Evolutionary conservation across 1,140 invertebrate species (phyloP).

Genomic region (Nasonia giraulti): DNA sequence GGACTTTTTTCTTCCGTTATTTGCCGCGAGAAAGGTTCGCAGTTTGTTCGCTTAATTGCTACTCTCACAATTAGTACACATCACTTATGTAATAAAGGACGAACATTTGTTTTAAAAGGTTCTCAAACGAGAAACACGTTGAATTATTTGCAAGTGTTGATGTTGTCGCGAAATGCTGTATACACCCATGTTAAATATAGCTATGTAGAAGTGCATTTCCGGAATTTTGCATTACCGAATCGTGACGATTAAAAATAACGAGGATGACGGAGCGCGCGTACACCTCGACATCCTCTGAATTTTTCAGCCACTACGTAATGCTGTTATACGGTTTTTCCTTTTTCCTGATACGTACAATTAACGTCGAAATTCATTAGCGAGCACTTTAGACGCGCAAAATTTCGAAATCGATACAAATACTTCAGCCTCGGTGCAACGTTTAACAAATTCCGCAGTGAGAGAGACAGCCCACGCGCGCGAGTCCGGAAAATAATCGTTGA

Average conservation of each 20-base stretch:
- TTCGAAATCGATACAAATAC: not conserved
- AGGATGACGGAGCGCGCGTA: not conserved
- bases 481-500: not conserved
- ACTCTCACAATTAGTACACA: too few species aligned
- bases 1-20: too few species aligned
- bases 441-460: not conserved
- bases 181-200: too few species aligned
- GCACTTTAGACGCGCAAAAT: not conserved
- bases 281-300: not conserved
- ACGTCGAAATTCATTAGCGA: not conserved
- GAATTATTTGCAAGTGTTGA: too few species aligned
- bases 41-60: too few species aligned
- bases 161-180: too few species aligned
- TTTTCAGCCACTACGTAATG: not conserved
- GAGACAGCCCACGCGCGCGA: not conserved
- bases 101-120: too few species aligned
- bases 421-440: not conserved
- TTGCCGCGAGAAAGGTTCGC: too few species aligned
- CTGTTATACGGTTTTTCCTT: too few species aligned
- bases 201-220: not conserved
- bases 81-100: too few species aligned
- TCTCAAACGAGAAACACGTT: too few species aligned
- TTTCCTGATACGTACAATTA: too few species aligned
- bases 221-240: not conserved
- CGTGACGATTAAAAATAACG: constrained; percentile 22